Percentiles rank a stretch among this genome's conserved stretches.
Conservation (phyloP, 2,888 invertebrate genomes). For the Sericinus montela region DNA sequence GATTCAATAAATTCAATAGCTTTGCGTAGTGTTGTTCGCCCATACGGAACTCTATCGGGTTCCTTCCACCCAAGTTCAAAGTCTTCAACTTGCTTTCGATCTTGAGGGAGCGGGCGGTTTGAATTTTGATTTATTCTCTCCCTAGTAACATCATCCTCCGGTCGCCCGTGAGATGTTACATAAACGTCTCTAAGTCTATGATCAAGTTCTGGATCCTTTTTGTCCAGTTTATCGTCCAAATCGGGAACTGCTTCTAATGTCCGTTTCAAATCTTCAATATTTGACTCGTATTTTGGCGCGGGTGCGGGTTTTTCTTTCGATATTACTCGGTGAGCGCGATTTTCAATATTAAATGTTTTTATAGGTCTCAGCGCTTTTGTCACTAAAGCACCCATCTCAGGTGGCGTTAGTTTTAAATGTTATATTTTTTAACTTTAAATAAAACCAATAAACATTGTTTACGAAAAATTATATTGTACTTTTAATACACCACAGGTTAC, state of each 20-base stretch:
- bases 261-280: constrained; percentile 81
- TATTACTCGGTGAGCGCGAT: constrained; percentile 85
- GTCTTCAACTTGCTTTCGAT: constrained; percentile 66
- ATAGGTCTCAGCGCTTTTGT: constrained; percentile 79
- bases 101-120: constrained; percentile 79
- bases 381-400: constrained; percentile 83
- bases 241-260: constrained; percentile 81
- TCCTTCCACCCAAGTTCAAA: constrained; percentile 85
- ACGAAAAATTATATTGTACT: not conserved
- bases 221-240: constrained; percentile 79
- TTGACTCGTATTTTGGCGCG: constrained; percentile 84
- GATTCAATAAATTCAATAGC: constrained; percentile 83
- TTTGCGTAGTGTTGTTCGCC: constrained; percentile 82
- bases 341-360: constrained; percentile 86
- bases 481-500: constrained; percentile 21
- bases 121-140: constrained; percentile 49
- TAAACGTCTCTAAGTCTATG: constrained; percentile 84
- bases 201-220: constrained; percentile 82
- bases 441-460: constrained; percentile 5
- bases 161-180: constrained; percentile 82
- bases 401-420: constrained; percentile 47
- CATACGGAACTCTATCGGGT: constrained; percentile 78
- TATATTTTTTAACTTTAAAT: constrained; percentile 21
- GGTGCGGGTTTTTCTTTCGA: constrained; percentile 81
- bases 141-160: constrained; percentile 70